Base-by-base conservation (phyloP, 2,113 vertebrate species). In the Brachypteracias leptosomus region DNA sequence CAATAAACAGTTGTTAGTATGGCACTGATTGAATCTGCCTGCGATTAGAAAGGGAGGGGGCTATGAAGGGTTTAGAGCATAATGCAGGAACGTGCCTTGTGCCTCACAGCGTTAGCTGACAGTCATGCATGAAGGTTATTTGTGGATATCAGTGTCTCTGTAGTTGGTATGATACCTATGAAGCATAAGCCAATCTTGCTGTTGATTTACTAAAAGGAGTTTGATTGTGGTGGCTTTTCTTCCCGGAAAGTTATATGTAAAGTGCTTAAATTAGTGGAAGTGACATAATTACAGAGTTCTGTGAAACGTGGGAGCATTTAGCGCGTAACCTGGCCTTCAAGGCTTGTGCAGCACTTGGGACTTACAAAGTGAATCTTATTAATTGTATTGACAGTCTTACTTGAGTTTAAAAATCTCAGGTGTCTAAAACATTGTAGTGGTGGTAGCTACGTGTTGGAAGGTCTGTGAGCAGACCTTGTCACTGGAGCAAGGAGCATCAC, bases 401-500 rank as follows among this genome's bases (percentile, higher is more conserved):
- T 74, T n/a, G 57, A 55, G 57, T 89, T 67, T 12, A 24, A 58
- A 73, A 52, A 35, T 67, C 44, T 55, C 19, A 31, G 42, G 0
- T 38, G 24, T 26, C 22, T 85, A 4, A 25, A 62, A 7, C 33
- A 2, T 6, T 7, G 3, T 4, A 61, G 62, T 38, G n/a, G 25
- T 11, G 46, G 82, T 10, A 42, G 52, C 24, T 21, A 13, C 6
- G 2, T 38, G 31, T 54, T 18, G 28, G 21, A 25, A n/a, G 26
- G 26, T 36, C 22, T 28, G 1, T 46, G 61, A 8, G 4, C 49
- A 40, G 61, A 18, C 11, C 11, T 42, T 13, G 51, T 35, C 1
- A 0, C 10, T 8, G 10, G 70, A 26, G 66, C 35, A 35, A 62
- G 22, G 70, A n/a, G 22, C 8, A 1, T 36, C 25, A 0, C 26